phyloP scores from a whole-genome alignment of 2,888 invertebrate genomes.

The Listrodromus nycthemerus region DNA sequence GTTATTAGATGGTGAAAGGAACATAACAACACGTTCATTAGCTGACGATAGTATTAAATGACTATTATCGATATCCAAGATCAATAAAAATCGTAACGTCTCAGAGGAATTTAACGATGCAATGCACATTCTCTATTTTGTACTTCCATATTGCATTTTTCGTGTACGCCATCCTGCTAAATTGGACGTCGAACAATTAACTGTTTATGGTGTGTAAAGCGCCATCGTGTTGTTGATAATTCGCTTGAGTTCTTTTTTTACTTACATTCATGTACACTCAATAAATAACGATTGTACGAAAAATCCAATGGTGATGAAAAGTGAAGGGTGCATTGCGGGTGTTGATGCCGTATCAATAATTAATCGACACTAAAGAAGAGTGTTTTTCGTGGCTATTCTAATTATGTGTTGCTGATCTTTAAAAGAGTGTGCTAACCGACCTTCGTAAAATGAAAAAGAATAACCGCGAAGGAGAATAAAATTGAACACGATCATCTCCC shows the following conservation, averaged over 20 bases:
- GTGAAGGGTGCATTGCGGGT: background rate
- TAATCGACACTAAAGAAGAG: constrained; percentile 30
- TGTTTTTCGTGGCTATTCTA: constrained; percentile 29
- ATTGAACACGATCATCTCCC: constrained; percentile 36
- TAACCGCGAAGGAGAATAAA: constrained; percentile 12
- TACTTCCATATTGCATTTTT: background rate
- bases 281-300: background rate
- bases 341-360: background rate
- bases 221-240: too few species aligned
- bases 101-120: background rate
- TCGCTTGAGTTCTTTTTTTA: background rate
- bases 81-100: background rate
- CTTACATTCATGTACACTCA: background rate
- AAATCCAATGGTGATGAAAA: background rate
- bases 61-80: background rate
- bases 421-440: constrained; percentile 34
- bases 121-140: background rate
- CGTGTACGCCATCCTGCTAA: background rate
- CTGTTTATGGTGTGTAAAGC: background rate
- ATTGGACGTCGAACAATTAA: background rate
- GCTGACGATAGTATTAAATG: background rate
- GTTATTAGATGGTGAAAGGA: background rate
- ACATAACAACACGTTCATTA: background rate
- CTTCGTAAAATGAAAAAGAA: constrained; percentile 8
- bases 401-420: constrained; percentile 37